A percentile compares a stretch with the other conserved stretches of the same genome.
Conservation (phyloP, 2,113 vertebrate species). For the Hassar affinis region DNA sequence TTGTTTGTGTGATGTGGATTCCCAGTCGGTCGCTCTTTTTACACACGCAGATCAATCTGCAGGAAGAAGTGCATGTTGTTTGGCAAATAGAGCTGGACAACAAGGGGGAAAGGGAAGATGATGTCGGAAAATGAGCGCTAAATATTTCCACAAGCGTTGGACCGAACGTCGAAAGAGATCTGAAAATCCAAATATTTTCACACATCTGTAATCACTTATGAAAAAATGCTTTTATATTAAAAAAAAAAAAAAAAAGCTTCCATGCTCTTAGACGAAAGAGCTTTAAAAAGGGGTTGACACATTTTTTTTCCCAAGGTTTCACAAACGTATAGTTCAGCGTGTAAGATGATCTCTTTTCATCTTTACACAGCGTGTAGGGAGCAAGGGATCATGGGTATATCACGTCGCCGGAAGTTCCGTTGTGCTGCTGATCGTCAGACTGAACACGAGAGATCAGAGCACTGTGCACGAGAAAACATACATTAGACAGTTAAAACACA, state of each 20-base stretch:
- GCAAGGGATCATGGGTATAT: no score
- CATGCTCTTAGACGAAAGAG: neutral
- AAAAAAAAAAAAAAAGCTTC: no score
- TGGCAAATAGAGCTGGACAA: neutral
- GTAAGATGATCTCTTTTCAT: no score
- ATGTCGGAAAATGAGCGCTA: neutral
- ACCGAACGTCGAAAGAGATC: neutral
- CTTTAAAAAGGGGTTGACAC: neutral
- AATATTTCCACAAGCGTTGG: constrained; percentile 15
- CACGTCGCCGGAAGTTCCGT: no score
- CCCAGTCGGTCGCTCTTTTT: neutral
- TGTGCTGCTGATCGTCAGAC: no score
- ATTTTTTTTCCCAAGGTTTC: neutral
- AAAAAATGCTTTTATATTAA: neutral
- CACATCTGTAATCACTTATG: neutral
- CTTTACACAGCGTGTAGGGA: no score
- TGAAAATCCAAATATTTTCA: constrained; percentile 1
- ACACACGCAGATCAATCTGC: neutral
- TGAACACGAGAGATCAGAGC: no score
- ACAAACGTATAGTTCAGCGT: neutral
- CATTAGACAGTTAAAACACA: no score
- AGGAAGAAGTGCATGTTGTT: neutral
- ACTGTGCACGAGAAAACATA: no score
- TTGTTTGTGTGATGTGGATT: neutral
- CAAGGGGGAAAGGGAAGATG: neutral